Base-by-base conservation (phyloP, 2,113 vertebrate species). In the Gallinago paraguaiae region DNA sequence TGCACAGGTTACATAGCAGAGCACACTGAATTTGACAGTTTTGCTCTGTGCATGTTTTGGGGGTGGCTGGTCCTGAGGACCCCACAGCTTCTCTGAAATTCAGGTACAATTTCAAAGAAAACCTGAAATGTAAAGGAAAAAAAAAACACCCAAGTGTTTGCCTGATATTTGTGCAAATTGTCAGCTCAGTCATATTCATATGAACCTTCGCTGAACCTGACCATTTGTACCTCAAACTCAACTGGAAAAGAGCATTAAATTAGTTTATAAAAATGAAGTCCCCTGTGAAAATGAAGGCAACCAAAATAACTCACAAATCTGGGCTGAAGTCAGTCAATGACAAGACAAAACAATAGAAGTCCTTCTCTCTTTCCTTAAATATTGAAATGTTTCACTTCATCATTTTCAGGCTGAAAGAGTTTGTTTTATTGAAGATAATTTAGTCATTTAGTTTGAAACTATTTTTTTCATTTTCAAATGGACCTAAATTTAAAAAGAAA, bases 291-390 rank as follows among this genome's bases (percentile, higher is more conserved):
- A 88, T 18, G 11, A 84, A 95, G 65, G 53, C 93, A 95, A 93
- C 20, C 19, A 82, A 82, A 95, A 89, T 91, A 92, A 82, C 53
- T 87, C 56, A 41, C 50, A 92, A 68, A 92, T 92, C 48, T 87
- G 37, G 51, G 45, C 68, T 84, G 65, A 78, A 95, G 57, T 92
- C 65, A 82, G 33, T 45, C 61, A 89, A 53, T 56, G 79, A 88
- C 92, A 93, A 86, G 81, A 59, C 64, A 95, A 88, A 91, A 81
- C 65, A 95, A 94, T 48, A 69, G 48, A 77, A 82, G 27, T 76
- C 53, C 64, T 88, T 60, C 64, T 57, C 79, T 64, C 31, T 37
- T 88, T 86, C 64, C 39, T 92, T 89, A 91, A 91, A 69, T 88
- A 86, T 31, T 83, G 33, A 64, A 79, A 78, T 45, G 24, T 81